These are phyloP conservation scores for Neogale vison DNA, from an alignment of 2,113 vertebrate species.

Conservation along the genomic window DNA sequence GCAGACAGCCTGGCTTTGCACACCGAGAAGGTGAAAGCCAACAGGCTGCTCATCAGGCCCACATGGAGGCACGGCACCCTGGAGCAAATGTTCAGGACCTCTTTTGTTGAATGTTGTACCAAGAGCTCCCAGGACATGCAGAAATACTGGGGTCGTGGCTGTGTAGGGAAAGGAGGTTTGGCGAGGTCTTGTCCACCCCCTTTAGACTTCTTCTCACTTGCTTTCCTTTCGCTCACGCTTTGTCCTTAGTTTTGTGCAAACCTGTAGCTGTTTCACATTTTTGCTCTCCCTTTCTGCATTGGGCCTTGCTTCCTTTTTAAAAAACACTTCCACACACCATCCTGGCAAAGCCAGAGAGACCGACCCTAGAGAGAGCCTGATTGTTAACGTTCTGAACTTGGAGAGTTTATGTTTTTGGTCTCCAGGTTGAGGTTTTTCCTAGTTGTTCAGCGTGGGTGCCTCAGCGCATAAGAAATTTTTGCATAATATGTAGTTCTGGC, in stretches of 20 bases:
- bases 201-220: background rate
- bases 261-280: background rate
- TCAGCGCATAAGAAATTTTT: background rate
- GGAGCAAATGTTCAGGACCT: background rate
- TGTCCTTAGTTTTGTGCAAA: background rate
- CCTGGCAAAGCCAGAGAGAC: background rate
- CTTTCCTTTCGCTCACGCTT: background rate
- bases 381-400: background rate
- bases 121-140: background rate
- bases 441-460: background rate
- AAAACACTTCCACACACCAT: background rate
- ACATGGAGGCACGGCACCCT: background rate
- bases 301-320: background rate
- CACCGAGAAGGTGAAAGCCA: background rate
- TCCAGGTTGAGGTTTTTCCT: background rate
- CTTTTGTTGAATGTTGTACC: background rate
- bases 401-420: background rate
- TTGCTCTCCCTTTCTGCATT: background rate
- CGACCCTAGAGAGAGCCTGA: background rate
- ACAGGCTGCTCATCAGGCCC: accelerated
- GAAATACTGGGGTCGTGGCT: background rate
- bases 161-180: background rate
- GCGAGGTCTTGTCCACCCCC: background rate
- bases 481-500: background rate
- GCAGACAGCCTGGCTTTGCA: background rate